These are phyloP conservation scores for Daphoenositta chrysoptera DNA, from an alignment of 2,113 vertebrate genomes.

Conservation along the genomic window DNA sequence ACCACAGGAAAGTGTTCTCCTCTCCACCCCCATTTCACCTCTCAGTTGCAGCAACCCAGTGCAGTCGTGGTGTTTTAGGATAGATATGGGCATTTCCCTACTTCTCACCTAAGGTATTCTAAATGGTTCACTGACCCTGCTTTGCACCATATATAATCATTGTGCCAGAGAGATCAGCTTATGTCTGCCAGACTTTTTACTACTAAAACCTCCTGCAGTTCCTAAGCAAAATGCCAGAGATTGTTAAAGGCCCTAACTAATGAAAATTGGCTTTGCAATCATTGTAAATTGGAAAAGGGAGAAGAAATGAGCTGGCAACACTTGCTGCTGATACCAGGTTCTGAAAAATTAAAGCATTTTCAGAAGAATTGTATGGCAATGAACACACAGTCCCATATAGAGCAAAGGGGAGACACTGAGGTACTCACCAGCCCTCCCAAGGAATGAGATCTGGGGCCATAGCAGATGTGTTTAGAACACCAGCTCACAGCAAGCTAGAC, in stretches of 20 bases:
- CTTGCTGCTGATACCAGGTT: background rate
- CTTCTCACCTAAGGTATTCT: background rate
- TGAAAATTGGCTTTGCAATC: background rate
- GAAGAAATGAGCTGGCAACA: background rate
- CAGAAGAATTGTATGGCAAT: background rate
- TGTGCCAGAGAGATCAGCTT: background rate
- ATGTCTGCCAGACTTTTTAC: background rate
- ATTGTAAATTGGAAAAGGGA: background rate
- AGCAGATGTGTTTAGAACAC: background rate
- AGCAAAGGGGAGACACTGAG: background rate
- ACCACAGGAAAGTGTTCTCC: background rate
- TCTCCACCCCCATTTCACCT: background rate
- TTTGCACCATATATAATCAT: background rate
- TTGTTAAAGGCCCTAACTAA: background rate
- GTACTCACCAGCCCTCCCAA: background rate
- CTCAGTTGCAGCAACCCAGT: background rate
- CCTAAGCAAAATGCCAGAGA: background rate
- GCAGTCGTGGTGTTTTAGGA: background rate
- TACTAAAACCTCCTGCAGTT: background rate
- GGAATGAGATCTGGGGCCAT: background rate
- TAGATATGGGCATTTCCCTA: background rate
- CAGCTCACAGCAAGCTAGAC: background rate
- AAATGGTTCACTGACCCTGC: background rate
- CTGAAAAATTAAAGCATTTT: background rate
- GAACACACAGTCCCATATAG: background rate